A percentile compares a stretch with the other conserved stretches of the same genome.
Conservation (phyloP, 2,113 vertebrate genomes). For the Bujurquina vittata region DNA sequence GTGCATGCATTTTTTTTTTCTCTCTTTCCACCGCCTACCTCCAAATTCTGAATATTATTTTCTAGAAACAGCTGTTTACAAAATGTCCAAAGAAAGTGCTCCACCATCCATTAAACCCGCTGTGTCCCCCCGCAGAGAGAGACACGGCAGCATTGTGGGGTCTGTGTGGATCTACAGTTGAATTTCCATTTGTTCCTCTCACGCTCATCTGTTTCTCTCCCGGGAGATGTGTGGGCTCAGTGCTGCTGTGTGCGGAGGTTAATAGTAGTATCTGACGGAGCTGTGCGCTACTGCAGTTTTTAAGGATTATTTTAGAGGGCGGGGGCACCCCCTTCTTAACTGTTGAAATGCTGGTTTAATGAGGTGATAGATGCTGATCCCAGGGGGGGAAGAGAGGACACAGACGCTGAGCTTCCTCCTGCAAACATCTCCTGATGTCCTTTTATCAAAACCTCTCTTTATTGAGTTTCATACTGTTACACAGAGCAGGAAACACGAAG, state of each 20-base stretch:
- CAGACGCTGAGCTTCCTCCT: not conserved
- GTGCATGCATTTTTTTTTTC: constrained; percentile 55
- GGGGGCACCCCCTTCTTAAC: not conserved
- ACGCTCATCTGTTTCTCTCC: constrained; percentile 47
- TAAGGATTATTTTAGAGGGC: fast-evolving
- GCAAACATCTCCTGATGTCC: not conserved
- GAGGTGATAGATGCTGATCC: not conserved
- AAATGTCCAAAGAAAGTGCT: constrained; percentile 82
- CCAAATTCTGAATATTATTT: constrained; percentile 80
- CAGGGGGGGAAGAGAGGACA: not conserved
- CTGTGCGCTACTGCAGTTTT: not conserved
- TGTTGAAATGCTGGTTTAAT: not conserved
- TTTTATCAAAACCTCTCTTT: not conserved
- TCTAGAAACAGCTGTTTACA: constrained; percentile 84
- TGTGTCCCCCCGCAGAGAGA: constrained; percentile 23
- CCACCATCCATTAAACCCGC: constrained; percentile 61
- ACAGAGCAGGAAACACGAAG: not conserved
- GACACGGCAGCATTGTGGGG: not conserved
- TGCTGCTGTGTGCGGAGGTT: constrained; percentile 26
- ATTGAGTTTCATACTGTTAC: not conserved
- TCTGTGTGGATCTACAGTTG: constrained; percentile 40
- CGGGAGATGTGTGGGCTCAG: constrained; percentile 44
- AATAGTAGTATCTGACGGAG: constrained; percentile 35
- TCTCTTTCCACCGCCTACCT: not conserved
- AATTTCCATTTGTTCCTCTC: constrained; percentile 49